phyloP scores from a whole-genome alignment of 2,797 vertebrate species.

The Selene dorsalis region DNA sequence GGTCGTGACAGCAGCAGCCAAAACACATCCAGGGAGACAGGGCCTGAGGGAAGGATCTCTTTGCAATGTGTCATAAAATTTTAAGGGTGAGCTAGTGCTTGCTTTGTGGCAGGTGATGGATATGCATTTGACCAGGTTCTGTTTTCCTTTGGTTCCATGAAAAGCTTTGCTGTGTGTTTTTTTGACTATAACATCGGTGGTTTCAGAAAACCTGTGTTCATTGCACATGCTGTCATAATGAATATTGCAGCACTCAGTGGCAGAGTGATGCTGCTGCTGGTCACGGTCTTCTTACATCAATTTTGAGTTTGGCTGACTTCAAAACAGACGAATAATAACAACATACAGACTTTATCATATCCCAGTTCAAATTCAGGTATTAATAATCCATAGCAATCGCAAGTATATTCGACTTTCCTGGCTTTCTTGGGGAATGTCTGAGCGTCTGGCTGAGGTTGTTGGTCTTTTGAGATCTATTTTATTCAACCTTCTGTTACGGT shows the following conservation, averaged over 20 bases:
- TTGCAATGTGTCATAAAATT: constrained; percentile 50
- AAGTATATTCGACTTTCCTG: background rate
- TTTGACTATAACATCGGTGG: constrained; percentile 13
- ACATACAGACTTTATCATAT: background rate
- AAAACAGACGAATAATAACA: background rate
- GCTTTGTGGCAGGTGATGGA: constrained; percentile 53
- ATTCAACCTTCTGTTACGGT: constrained; percentile 42
- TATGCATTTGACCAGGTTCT: constrained; percentile 35
- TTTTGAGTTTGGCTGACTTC: background rate
- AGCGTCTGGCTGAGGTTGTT: constrained; percentile 5
- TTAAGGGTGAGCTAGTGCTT: constrained; percentile 49
- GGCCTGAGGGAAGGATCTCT: constrained; percentile 49
- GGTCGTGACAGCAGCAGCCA: constrained; percentile 55
- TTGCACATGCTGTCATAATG: constrained; percentile 36
- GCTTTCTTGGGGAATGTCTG: background rate
- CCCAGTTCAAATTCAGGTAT: background rate
- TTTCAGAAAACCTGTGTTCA: constrained; percentile 46
- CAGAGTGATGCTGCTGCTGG: constrained; percentile 15
- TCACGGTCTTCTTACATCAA: constrained; percentile 28
- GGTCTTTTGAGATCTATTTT: constrained; percentile 38
- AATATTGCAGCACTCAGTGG: constrained; percentile 27
- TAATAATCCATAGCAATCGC: constrained; percentile 1
- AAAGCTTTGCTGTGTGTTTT: constrained; percentile 26
- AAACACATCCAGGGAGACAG: constrained; percentile 57
- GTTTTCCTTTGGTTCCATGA: background rate